Evolutionary conservation across 2,888 invertebrate genomes (phyloP).

Genomic region (Amphipyra berbera): DNA sequence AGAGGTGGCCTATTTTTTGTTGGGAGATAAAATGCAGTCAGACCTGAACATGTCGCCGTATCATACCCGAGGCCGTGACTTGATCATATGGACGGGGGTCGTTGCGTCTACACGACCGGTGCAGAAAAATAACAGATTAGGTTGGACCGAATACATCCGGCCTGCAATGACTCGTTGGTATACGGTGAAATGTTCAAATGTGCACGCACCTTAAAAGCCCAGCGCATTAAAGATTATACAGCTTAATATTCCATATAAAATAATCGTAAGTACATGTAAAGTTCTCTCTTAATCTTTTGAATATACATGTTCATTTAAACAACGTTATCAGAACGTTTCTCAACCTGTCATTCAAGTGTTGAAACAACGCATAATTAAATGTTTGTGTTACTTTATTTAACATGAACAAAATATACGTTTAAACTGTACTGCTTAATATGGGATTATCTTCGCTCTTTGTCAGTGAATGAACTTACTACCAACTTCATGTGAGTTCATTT

Average conservation of each 20-base stretch:
- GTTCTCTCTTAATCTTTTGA: constrained; percentile 47
- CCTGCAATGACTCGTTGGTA: not conserved
- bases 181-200: not conserved
- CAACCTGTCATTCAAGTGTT: constrained; percentile 60
- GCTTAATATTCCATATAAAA: constrained; percentile 34
- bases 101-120: not conserved
- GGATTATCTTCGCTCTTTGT: constrained; percentile 53
- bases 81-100: too few species aligned
- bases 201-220: not conserved
- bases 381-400: constrained; percentile 59
- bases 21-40: too few species aligned
- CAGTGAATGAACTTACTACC: constrained; percentile 50
- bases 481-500: constrained; percentile 36
- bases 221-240: constrained; percentile 6
- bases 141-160: not conserved
- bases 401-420: constrained; percentile 46
- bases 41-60: too few species aligned
- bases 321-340: constrained; percentile 56
- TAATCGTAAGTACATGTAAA: constrained; percentile 11
- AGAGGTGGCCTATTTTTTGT: too few species aligned
- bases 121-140: not conserved
- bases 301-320: constrained; percentile 52
- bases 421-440: constrained; percentile 43
- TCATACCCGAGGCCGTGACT: too few species aligned
- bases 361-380: constrained; percentile 63